Evolutionary conservation across 2,888 invertebrate species (phyloP).

Genomic region (Andrena dorsata): DNA sequence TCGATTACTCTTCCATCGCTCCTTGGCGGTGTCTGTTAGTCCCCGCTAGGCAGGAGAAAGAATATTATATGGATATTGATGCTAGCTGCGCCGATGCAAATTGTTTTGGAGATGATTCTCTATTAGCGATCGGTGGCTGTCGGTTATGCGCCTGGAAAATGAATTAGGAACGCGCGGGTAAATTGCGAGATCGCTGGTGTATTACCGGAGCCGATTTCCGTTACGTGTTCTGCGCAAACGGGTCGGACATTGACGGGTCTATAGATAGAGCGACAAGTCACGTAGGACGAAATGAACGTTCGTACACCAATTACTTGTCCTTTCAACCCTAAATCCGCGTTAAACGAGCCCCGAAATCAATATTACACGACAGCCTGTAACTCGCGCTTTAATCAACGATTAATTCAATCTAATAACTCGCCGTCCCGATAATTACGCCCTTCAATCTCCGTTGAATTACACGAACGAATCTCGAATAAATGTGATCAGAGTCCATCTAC

Average conservation of each 20-base stretch:
- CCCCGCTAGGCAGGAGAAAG: neutral
- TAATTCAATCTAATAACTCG: slow-evolving; percentile 60
- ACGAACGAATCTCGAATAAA: slow-evolving; percentile 15
- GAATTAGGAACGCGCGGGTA: slow-evolving; percentile 11
- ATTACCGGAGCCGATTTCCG: slow-evolving; percentile 43
- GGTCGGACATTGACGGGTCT: slow-evolving; percentile 46
- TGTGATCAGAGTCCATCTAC: neutral
- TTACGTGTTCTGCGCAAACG: slow-evolving; percentile 28
- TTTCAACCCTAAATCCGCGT: slow-evolving; percentile 57
- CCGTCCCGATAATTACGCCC: slow-evolving; percentile 48
- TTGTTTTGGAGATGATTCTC: neutral
- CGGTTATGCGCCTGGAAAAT: neutral
- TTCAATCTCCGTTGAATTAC: slow-evolving; percentile 50
- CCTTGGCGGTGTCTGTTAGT: too few species aligned
- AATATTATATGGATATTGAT: neutral
- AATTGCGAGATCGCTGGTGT: slow-evolving; percentile 13
- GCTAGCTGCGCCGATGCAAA: neutral
- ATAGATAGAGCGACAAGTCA: slow-evolving; percentile 53
- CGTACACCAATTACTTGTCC: slow-evolving; percentile 64
- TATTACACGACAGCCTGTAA: slow-evolving; percentile 49
- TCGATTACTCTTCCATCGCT: neutral
- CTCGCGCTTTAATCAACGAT: slow-evolving; percentile 59
- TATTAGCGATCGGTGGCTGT: neutral
- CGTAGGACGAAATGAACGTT: slow-evolving; percentile 49
- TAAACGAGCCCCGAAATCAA: slow-evolving; percentile 53